These are phyloP conservation scores for Odontomyia ornata DNA, from an alignment of 2,888 invertebrate species.

Conservation along the genomic window DNA sequence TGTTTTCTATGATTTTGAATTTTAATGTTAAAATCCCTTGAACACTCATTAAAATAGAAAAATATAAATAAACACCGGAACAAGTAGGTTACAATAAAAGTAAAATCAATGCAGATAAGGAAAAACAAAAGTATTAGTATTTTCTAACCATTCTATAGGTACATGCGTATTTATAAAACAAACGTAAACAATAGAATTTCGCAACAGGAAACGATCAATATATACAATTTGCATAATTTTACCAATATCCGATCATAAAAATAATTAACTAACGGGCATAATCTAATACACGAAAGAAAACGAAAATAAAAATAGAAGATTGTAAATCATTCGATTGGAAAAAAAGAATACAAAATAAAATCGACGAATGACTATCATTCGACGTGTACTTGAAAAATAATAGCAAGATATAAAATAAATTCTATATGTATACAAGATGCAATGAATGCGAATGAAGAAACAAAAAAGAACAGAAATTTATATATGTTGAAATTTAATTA, in stretches of 20 bases:
- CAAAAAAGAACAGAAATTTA: conserved; percentile 41
- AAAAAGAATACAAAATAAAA: conserved; percentile 16
- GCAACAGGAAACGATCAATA: conserved; percentile 16
- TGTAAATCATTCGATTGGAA: neutral
- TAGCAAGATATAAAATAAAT: conserved; percentile 43
- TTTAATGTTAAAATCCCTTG: neutral
- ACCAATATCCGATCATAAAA: conserved; percentile 14
- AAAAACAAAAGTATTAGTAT: conserved; percentile 46
- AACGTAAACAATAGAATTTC: conserved; percentile 16
- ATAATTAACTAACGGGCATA: neutral
- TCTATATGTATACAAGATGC: conserved; percentile 43
- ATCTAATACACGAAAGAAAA: neutral
- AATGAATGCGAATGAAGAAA: conserved; percentile 7
- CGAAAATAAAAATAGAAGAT: neutral
- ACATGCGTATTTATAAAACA: conserved; percentile 17
- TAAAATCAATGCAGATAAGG: conserved; percentile 28
- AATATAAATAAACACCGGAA: conserved; percentile 15
- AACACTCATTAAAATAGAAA: conserved; percentile 14
- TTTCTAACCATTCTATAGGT: conserved; percentile 44
- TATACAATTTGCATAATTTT: conserved; percentile 37
- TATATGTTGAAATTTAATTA: conserved; percentile 47
- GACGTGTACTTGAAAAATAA: conserved; percentile 19
- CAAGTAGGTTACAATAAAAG: conserved; percentile 14
- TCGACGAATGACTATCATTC: conserved; percentile 6
- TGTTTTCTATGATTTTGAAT: neutral